These are phyloP conservation scores for Xestia ashworthii DNA, from an alignment of 2,888 invertebrate species.

Conservation along the genomic window DNA sequence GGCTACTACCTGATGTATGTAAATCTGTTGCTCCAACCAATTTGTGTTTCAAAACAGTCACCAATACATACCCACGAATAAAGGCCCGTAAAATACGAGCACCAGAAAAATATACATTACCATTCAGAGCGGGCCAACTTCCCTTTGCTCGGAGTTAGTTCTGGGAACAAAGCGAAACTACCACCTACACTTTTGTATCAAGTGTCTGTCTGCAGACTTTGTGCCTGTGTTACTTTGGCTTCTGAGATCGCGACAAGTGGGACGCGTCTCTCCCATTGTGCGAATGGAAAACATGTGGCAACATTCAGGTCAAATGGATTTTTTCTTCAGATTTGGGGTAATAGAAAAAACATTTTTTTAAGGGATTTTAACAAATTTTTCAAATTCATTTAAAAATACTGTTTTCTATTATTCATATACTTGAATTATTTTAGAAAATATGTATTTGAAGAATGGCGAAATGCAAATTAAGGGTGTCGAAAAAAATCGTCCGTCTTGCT, in stretches of 20 bases:
- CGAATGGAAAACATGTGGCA: slow-evolving; percentile 33
- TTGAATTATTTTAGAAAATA: too few relatives aligned
- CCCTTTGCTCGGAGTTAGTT: slow-evolving; percentile 67
- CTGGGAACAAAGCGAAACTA: slow-evolving; percentile 68
- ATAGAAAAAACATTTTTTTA: slow-evolving; percentile 8
- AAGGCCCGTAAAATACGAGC: slow-evolving; percentile 29
- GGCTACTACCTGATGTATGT: not conserved
- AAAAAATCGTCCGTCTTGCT: too few relatives aligned
- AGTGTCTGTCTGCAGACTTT: slow-evolving; percentile 70
- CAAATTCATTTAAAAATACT: too few relatives aligned
- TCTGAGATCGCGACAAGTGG: slow-evolving; percentile 64
- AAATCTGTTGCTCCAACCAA: slow-evolving; percentile 38
- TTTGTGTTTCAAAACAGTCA: slow-evolving; percentile 29
- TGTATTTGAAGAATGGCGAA: too few relatives aligned
- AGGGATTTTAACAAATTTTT: too few relatives aligned
- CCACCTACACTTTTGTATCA: slow-evolving; percentile 69
- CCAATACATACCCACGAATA: slow-evolving; percentile 46
- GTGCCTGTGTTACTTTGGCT: slow-evolving; percentile 59
- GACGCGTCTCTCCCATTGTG: slow-evolving; percentile 49
- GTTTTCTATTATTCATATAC: too few relatives aligned
- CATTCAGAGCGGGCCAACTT: slow-evolving; percentile 61
- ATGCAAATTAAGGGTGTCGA: too few relatives aligned
- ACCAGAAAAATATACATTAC: slow-evolving; percentile 67
- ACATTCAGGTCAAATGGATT: slow-evolving; percentile 14
- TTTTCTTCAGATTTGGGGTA: slow-evolving; percentile 1